Evolutionary conservation across 2,888 invertebrate species (phyloP), one percentile per base, ranked within the genome.

Genomic region (Seira sanloemensis): DNA sequence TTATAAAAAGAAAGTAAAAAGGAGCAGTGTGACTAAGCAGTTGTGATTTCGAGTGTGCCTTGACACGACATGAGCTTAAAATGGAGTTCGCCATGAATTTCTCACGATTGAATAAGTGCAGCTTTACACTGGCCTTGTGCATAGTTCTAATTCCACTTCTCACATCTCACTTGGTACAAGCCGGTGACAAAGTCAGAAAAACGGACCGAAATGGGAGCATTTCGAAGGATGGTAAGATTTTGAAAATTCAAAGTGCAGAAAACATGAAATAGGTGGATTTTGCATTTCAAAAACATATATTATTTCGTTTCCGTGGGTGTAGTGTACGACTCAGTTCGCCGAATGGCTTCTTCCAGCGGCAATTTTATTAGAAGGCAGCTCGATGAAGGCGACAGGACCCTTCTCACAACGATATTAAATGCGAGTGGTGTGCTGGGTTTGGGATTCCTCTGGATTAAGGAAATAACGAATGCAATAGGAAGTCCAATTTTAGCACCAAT

Each of bases 381-480:
- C 2, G n/a, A n/a, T 58, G 58, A 58, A 4, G 58, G n/a, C 58
- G 2, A 5, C 7, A 9, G 58, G 18, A 58, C 24, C 27, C 9
- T 50, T n/a, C 18, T 24, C 19, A 19, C 19, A 21, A 72, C 54
- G 0, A 58, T 78, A 4, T 26, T 78, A 12, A 78, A 83, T 26
- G 77, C 78, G 1, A 18, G 58, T 26, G 77, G 78, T 12, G 74
- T 87, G 2, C 18, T 73, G 0, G 85, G 81, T 9, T 18, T 86
- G 19, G 87, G 87, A 21, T 58, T 84, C 4, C 69, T 87, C 16
- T 84, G 79, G 81, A 78, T 80, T 1, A 78, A 81, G 54, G 78
- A 84, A 71, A 62, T 87, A 16, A 74, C 37, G 9, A 18, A 37
- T 4, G 86, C 80, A 0, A 16, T 84, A 2, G 84, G 84, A 23